phyloP scores from a whole-genome alignment of 2,113 vertebrate species.

The Cygnus atratus region DNA sequence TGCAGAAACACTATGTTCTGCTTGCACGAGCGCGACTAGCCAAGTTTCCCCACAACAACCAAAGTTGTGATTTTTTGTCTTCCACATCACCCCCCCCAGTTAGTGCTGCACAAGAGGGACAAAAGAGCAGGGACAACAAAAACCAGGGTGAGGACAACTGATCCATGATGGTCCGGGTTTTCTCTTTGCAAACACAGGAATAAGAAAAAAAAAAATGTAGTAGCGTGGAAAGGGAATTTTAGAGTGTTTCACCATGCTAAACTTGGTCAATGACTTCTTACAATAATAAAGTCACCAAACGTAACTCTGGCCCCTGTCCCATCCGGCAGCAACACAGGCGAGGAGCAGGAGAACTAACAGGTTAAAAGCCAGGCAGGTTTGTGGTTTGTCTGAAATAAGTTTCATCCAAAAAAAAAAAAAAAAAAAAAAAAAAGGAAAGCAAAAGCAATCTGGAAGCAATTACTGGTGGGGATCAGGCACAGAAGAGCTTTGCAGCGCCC shows the following conservation, averaged over 20 bases:
- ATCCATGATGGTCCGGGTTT: not conserved
- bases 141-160: not conserved
- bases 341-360: not conserved
- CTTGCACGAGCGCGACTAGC: not conserved
- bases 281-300: not conserved
- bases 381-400: not conserved
- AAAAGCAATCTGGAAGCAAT: constrained; percentile 15
- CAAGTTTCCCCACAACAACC: not conserved
- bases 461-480: not conserved
- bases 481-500: not conserved
- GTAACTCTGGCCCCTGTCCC: not conserved
- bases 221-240: not conserved
- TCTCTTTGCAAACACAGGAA: not conserved
- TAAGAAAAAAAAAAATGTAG: not conserved
- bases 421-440: not conserved
- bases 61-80: not conserved
- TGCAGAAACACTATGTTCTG: not conserved
- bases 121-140: not conserved
- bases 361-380: not conserved
- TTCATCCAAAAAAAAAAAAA: not conserved
- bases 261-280: not conserved
- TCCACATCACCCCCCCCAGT: not conserved
- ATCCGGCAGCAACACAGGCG: not conserved
- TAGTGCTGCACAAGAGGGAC: not conserved
- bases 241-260: not conserved